Evolutionary conservation across 2,113 vertebrate species (phyloP), one percentile per base, ranked within the genome.

Genomic region (Pseudopipra pipra): DNA sequence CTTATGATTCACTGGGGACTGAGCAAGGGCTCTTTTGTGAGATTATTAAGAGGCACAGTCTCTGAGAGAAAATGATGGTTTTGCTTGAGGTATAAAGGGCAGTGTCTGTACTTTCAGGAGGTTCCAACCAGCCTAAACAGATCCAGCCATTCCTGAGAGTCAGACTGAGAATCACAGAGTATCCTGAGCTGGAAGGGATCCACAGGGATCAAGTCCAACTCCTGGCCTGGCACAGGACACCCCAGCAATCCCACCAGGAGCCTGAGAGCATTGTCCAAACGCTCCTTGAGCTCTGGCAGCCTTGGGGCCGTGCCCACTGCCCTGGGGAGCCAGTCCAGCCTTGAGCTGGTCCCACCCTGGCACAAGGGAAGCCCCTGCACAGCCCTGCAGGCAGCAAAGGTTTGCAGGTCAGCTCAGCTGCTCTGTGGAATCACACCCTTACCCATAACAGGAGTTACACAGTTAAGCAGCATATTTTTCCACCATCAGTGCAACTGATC

Each of bases 401-500:
- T 25, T 12, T 17, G 3, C 3, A 49, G 4, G 22, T 62, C 27
- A 23, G 71, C 41, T 70, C n/a, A 77, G 67, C 92, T 93, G 54
- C 12, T 80, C 15, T 7, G 39, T 79, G 94, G 68, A 89, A 65
- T 56, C 59, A 11, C 43, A 82, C 22, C 78, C 63, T 79, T 62
- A 49, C 16, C 82, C 71, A 52, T 44, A 66, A 6, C 63, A 70
- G 85, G 31, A 90, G 79, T 66, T 54, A 90, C 39, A 91, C 39
- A 37, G 62, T 72, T 68, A 83, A 76, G 63, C n/a, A 76, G 85
- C 79, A 5, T 41, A 88, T 82, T 90, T 44, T 79, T 46, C 67
- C 91, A 75, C 85, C 72, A 83, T 85, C 78, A 92, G 58, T 79
- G 92, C 85, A 95, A 88, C 88, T 70, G 82, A 92, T 90, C 66